These are phyloP conservation scores for Bombus soroeensis DNA, from an alignment of 1,140 invertebrate species.

Conservation along the genomic window DNA sequence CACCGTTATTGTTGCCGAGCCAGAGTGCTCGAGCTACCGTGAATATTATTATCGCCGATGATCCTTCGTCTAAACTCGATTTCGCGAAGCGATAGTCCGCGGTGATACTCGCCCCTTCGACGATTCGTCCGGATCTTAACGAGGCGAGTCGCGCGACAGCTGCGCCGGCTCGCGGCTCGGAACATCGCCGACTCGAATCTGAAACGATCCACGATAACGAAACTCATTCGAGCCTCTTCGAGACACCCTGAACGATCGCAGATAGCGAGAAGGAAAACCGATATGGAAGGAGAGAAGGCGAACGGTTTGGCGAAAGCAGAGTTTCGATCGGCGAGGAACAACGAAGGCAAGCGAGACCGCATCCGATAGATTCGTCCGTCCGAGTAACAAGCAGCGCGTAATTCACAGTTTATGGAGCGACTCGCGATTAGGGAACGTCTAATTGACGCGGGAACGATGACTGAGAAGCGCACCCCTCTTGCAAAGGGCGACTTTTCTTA, in stretches of 20 bases:
- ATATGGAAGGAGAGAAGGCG: too few relatives aligned
- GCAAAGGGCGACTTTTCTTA: constrained; percentile 42
- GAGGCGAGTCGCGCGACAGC: constrained; percentile 11
- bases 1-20: constrained; percentile 69
- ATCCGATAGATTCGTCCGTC: neutral
- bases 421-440: constrained; percentile 71
- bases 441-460: constrained; percentile 76
- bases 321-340: neutral
- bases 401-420: constrained; percentile 70
- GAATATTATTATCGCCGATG: constrained; percentile 69
- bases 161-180: constrained; percentile 28
- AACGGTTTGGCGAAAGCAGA: too few relatives aligned
- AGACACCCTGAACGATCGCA: too few relatives aligned
- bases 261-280: too few relatives aligned
- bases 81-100: neutral
- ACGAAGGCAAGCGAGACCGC: neutral
- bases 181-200: neutral
- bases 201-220: neutral
- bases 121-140: neutral
- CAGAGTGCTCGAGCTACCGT: constrained; percentile 60
- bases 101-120: neutral
- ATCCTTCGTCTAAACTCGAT: constrained; percentile 42
- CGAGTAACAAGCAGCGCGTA: constrained; percentile 43
- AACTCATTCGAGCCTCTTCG: too few relatives aligned
- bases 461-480: constrained; percentile 18